Conservation (phyloP, 2,888 invertebrate genomes). For the Agriopis marginaria region DNA sequence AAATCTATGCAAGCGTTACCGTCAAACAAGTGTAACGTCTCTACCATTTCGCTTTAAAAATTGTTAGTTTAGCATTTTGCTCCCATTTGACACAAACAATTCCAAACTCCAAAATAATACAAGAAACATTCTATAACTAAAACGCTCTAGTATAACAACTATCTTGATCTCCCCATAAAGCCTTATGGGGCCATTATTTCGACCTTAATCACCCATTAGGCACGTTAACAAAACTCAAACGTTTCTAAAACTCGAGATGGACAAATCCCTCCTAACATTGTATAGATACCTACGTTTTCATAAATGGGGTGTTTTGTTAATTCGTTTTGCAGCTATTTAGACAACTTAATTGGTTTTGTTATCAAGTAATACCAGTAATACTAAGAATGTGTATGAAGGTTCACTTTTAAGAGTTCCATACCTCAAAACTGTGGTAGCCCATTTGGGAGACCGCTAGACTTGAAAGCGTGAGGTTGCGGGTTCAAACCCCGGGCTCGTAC, state of each 20-base stretch:
- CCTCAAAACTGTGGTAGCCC: no score
- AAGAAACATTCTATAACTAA: constrained; percentile 14
- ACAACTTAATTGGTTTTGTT: no score
- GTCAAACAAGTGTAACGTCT: no score
- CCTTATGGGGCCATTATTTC: constrained; percentile 32
- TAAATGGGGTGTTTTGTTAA: not conserved
- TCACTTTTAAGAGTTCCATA: no score
- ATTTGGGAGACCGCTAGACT: no score
- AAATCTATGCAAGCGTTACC: no score
- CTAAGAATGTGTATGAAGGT: no score
- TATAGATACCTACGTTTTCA: not conserved
- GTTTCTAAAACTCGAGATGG: constrained; percentile 20
- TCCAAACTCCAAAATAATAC: constrained; percentile 5
- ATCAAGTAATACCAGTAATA: no score
- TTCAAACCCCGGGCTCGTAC: no score
- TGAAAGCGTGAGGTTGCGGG: no score
- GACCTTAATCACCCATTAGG: constrained; percentile 36
- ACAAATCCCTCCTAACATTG: constrained; percentile 6
- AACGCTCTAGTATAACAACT: constrained; percentile 1
- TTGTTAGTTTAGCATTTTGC: not conserved
- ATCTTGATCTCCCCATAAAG: constrained; percentile 27
- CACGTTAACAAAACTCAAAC: constrained; percentile 39
- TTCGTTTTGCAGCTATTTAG: not conserved
- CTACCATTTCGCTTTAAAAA: no score
- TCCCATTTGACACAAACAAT: constrained; percentile 6